Percentiles rank a stretch among this genome's conserved stretches.
phyloP scores from a whole-genome alignment of 1,140 invertebrate genomes.

The Apocrypta bakeri region DNA sequence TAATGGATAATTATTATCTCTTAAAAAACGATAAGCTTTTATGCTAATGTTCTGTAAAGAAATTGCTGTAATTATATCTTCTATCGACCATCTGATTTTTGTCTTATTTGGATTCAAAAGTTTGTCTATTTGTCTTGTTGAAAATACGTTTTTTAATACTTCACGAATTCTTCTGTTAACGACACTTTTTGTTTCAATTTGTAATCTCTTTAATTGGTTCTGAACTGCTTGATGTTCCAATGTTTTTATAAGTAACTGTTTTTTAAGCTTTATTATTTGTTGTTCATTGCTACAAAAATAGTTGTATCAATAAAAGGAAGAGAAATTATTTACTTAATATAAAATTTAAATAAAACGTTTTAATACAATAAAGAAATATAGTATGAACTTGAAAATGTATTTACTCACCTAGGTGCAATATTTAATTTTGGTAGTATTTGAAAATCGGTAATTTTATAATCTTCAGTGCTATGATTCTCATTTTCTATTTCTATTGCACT shows the following conservation, averaged over 20 bases:
- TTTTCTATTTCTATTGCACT: background rate
- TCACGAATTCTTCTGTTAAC: background rate
- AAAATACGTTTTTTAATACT: slow-evolving; percentile 15
- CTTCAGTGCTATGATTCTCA: background rate
- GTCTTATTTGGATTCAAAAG: slow-evolving; percentile 4
- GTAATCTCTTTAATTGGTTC: slow-evolving; percentile 8
- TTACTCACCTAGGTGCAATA: background rate
- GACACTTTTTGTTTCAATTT: background rate
- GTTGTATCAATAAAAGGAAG: no score
- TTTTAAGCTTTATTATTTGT: background rate
- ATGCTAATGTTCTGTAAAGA: slow-evolving; percentile 19
- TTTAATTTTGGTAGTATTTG: background rate
- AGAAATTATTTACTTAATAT: background rate
- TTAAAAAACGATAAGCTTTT: slow-evolving; percentile 16
- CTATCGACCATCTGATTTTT: slow-evolving; percentile 20
- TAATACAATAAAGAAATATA: background rate
- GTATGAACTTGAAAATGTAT: background rate
- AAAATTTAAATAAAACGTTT: background rate
- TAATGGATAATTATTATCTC: slow-evolving; percentile 26
- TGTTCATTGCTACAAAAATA: slow-evolving; percentile 4
- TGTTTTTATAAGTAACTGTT: background rate
- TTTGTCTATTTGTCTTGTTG: slow-evolving; percentile 13
- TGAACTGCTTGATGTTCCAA: background rate
- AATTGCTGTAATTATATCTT: slow-evolving; percentile 20
- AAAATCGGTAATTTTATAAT: background rate